Percentiles rank a stretch among this genome's conserved stretches.
Evolutionary conservation across 2,113 vertebrate species (phyloP).

Genomic region (Oceanites oceanicus): DNA sequence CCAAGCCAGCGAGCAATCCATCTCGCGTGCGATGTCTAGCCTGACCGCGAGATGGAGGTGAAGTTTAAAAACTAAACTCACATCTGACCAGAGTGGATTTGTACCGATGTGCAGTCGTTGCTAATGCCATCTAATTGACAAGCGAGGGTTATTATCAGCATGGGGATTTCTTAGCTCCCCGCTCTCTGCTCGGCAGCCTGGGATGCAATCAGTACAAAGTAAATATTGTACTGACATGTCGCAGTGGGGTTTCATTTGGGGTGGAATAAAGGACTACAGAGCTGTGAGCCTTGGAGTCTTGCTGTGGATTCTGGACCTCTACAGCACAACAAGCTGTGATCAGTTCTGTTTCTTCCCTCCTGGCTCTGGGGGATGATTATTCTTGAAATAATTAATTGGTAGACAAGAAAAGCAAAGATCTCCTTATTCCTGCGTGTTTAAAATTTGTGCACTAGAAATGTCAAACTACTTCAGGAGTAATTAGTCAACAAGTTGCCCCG

Average conservation of each 20-base stretch:
- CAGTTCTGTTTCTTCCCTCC: not conserved
- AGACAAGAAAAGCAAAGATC: not conserved
- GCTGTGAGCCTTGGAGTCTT: not conserved
- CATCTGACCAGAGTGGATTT: not conserved
- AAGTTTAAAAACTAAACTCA: slow-evolving; percentile 27
- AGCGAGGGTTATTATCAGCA: not conserved
- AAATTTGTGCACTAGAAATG: not conserved
- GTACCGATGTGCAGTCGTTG: not conserved
- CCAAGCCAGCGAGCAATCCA: rapidly evolving
- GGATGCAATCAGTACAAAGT: not conserved
- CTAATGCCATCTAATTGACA: not conserved
- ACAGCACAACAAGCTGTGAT: not conserved
- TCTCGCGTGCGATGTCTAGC: not conserved
- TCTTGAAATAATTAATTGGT: slow-evolving; percentile 1
- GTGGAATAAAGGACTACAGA: not conserved
- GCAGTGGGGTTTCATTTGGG: not conserved
- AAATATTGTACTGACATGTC: not conserved
- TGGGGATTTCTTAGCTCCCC: not conserved
- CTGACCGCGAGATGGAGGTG: slow-evolving; percentile 57
- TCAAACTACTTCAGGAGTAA: not conserved
- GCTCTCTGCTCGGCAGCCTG: not conserved
- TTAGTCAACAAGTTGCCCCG: not conserved
- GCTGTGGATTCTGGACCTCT: not conserved
- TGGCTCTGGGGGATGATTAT: not conserved
- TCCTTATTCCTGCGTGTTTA: not conserved